These are phyloP conservation scores for Lamproptera curius DNA, from an alignment of 2,888 invertebrate species.

Conservation along the genomic window DNA sequence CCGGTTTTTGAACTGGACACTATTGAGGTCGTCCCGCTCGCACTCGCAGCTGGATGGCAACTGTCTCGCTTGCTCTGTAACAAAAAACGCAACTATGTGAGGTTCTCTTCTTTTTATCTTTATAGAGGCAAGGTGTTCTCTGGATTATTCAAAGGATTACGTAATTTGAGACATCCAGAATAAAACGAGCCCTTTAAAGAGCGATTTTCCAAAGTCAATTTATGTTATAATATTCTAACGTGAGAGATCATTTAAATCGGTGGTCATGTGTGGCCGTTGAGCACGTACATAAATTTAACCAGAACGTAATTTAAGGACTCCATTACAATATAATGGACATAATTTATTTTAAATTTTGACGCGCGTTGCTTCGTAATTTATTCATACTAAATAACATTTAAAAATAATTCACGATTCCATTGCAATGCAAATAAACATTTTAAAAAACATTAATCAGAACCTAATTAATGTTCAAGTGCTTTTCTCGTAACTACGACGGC, in stretches of 20 bases:
- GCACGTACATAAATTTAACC: constrained; percentile 9
- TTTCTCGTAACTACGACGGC: no score
- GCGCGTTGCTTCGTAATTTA: neutral
- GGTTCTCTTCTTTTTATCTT: constrained; percentile 37
- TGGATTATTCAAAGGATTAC: constrained; percentile 37
- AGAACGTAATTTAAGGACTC: constrained; percentile 14
- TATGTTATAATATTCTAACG: neutral
- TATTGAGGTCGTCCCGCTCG: constrained; percentile 36
- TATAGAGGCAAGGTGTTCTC: constrained; percentile 39
- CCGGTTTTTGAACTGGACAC: constrained; percentile 54
- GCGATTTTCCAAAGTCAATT: neutral
- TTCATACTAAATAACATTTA: no score
- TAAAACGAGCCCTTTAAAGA: constrained; percentile 6
- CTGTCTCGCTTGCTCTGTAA: constrained; percentile 57
- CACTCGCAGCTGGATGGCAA: constrained; percentile 30
- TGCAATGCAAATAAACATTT: no score
- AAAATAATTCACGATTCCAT: no score
- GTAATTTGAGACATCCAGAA: constrained; percentile 32
- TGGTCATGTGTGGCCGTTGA: constrained; percentile 6
- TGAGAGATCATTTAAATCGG: constrained; percentile 11
- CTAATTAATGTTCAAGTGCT: no score
- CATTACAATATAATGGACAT: constrained; percentile 8
- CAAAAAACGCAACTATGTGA: constrained; percentile 59
- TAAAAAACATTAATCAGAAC: no score
- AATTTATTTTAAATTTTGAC: constrained; percentile 5